phyloP scores from a whole-genome alignment of 2,888 invertebrate species.

The Neoitamus cyanurus region DNA sequence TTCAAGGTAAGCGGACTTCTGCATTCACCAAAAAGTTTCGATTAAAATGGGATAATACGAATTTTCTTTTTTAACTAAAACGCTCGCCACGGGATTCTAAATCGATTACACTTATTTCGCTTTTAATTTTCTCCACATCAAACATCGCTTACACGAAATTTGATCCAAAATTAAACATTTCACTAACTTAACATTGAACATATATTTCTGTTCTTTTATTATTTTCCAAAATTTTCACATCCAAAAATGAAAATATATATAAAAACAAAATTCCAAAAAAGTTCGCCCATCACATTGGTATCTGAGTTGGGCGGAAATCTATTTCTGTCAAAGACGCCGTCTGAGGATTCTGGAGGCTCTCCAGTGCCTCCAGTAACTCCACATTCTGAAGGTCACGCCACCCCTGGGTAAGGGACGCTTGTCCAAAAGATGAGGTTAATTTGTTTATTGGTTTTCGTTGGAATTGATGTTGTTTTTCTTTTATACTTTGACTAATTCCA shows the following conservation, averaged over 20 bases:
- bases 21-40: slow-evolving; percentile 32
- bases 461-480: slow-evolving; percentile 7
- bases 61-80: slow-evolving; percentile 48
- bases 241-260: neutral
- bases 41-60: slow-evolving; percentile 9
- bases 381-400: slow-evolving; percentile 71
- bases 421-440: slow-evolving; percentile 41
- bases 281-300: slow-evolving; percentile 94
- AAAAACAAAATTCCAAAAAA: slow-evolving; percentile 61
- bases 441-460: slow-evolving; percentile 20
- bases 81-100: slow-evolving; percentile 47
- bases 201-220: slow-evolving; percentile 28
- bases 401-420: slow-evolving; percentile 64
- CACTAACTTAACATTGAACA: slow-evolving; percentile 16
- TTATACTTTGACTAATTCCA: neutral
- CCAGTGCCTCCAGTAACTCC: slow-evolving; percentile 74
- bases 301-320: slow-evolving; percentile 94
- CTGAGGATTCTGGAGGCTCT: slow-evolving; percentile 83
- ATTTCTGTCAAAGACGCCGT: slow-evolving; percentile 91
- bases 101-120: slow-evolving; percentile 26
- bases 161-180: slow-evolving; percentile 15
- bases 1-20: slow-evolving; percentile 76
- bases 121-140: slow-evolving; percentile 28
- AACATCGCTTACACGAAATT: slow-evolving; percentile 19
- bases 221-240: neutral